These are phyloP conservation scores for Willisornis vidua DNA, from an alignment of 2,113 vertebrate species.

Conservation along the genomic window DNA sequence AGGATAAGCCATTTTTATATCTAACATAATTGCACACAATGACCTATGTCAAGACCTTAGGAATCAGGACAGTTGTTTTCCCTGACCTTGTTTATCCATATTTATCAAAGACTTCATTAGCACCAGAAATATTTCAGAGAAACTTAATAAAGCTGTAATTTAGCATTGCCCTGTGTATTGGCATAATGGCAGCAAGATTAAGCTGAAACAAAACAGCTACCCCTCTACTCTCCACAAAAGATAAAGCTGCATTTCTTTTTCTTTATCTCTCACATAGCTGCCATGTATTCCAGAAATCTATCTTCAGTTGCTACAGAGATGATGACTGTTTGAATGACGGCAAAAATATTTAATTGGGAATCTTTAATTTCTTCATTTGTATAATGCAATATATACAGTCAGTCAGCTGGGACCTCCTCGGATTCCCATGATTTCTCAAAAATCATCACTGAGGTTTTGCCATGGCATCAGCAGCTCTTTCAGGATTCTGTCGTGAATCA, in stretches of 20 bases:
- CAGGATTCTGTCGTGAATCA: background rate
- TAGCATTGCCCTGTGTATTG: background rate
- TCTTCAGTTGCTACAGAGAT: background rate
- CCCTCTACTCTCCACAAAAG: background rate
- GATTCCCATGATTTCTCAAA: no score
- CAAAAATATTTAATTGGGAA: background rate
- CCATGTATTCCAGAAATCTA: background rate
- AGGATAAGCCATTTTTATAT: background rate
- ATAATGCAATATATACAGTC: background rate
- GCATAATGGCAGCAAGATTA: background rate
- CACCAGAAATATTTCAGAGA: background rate
- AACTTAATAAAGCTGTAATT: background rate
- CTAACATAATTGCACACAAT: background rate
- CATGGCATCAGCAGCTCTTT: background rate
- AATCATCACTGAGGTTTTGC: no score
- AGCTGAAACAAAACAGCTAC: background rate
- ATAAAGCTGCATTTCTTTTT: background rate
- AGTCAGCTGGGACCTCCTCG: no score
- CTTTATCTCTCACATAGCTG: background rate
- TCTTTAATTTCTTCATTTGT: background rate
- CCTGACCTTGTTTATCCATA: accelerated
- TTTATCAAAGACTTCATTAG: background rate
- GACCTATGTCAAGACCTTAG: background rate
- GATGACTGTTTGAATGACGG: background rate
- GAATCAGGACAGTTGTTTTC: background rate